These are phyloP conservation scores for Ispidina lecontei DNA, from an alignment of 2,797 vertebrate species.

Conservation along the genomic window DNA sequence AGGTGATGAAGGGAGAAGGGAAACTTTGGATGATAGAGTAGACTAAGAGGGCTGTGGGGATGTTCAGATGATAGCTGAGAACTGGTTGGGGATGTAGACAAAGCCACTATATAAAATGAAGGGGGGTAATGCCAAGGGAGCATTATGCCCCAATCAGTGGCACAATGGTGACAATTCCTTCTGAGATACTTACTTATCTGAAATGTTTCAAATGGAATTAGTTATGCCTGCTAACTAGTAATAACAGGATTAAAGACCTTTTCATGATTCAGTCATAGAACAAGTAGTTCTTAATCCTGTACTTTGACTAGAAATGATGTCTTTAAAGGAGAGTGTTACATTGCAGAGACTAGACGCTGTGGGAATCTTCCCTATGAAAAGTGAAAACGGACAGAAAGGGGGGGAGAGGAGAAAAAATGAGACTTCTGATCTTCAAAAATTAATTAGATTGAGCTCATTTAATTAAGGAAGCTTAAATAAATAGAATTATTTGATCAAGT, in stretches of 20 bases:
- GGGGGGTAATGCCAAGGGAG: neutral
- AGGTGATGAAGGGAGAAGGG: neutral
- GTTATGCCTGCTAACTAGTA: neutral
- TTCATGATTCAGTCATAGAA: neutral
- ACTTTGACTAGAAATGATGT: neutral
- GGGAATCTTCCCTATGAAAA: neutral
- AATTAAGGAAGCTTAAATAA: neutral
- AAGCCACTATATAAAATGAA: neutral
- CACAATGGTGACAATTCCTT: neutral
- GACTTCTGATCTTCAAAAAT: neutral
- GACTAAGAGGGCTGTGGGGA: neutral
- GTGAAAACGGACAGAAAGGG: neutral
- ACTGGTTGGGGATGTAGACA: neutral
- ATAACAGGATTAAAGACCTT: constrained; percentile 46
- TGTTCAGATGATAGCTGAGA: neutral
- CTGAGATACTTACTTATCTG: constrained; percentile 7
- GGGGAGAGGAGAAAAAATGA: neutral
- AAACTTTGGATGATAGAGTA: neutral
- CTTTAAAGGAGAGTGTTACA: neutral
- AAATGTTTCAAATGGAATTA: constrained; percentile 41
- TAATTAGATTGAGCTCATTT: neutral
- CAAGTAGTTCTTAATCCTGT: constrained; percentile 21
- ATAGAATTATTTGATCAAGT: neutral
- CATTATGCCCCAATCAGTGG: neutral
- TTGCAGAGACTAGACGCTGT: neutral